Conservation (phyloP, 2,113 vertebrate species). For the Balaeniceps rex region DNA sequence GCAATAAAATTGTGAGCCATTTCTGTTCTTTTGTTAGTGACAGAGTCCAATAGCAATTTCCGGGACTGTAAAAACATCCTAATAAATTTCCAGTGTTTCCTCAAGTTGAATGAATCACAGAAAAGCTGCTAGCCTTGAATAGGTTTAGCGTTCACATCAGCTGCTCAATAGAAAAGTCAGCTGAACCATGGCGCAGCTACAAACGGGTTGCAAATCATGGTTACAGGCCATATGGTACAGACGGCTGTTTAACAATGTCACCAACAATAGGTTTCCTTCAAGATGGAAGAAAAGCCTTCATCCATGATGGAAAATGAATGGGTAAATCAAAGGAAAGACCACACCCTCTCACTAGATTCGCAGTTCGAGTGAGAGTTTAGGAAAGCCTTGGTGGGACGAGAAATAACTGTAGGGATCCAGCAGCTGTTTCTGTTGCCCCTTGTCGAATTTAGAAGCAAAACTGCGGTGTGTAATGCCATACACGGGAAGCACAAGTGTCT, state of each 20-base stretch:
- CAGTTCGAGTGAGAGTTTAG: background rate
- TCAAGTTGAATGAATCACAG: slow-evolving; percentile 66
- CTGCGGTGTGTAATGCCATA: too few species aligned
- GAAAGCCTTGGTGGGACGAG: background rate
- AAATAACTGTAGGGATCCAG: background rate
- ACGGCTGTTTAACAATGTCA: slow-evolving; percentile 13
- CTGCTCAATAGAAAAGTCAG: slow-evolving; percentile 62
- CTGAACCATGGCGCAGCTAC: slow-evolving; percentile 20
- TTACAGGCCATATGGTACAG: background rate
- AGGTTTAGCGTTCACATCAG: slow-evolving; percentile 31
- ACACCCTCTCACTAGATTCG: background rate
- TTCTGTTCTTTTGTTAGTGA: slow-evolving; percentile 68
- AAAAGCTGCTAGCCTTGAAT: slow-evolving; percentile 67
- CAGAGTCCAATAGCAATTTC: slow-evolving; percentile 71
- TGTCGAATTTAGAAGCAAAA: background rate
- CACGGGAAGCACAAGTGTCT: background rate
- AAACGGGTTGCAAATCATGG: slow-evolving; percentile 44
- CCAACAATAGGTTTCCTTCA: slow-evolving; percentile 27
- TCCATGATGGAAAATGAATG: background rate
- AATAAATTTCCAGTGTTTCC: slow-evolving; percentile 74
- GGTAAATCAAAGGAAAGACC: background rate
- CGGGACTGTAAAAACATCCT: slow-evolving; percentile 70
- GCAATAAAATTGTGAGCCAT: slow-evolving; percentile 50
- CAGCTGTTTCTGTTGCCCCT: background rate
- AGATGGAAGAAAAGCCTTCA: slow-evolving; percentile 35